phyloP scores from a whole-genome alignment of 2,888 invertebrate species.

The Acanthococcus lagerstroemiae region DNA sequence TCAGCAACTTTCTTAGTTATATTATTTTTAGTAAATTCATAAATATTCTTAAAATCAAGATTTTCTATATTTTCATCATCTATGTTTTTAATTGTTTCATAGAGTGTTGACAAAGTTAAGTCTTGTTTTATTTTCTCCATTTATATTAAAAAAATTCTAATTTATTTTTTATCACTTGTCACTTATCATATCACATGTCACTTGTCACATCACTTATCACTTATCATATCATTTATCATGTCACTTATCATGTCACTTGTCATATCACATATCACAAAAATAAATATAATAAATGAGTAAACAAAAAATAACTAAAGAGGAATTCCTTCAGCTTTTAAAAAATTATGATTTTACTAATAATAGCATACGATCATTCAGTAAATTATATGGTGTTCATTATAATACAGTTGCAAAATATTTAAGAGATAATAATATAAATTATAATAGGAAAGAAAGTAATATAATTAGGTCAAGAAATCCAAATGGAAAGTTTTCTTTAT shows the following conservation, averaged over 20 bases:
- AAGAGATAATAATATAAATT: background rate
- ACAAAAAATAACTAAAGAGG: background rate
- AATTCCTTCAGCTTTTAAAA: background rate
- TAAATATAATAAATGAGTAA: background rate
- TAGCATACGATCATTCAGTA: background rate
- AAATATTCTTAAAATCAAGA: background rate
- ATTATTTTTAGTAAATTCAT: constrained; percentile 11
- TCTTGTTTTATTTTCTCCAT: constrained; percentile 1
- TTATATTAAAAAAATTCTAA: background rate
- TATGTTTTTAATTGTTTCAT: constrained; percentile 2
- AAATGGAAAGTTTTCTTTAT: background rate
- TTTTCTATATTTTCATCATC: background rate
- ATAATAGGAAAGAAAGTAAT: background rate
- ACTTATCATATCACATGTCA: too few species aligned
- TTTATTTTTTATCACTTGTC: background rate
- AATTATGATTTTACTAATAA: background rate
- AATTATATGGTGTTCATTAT: background rate
- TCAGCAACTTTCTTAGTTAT: background rate
- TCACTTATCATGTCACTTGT: background rate
- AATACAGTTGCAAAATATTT: background rate
- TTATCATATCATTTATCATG: too few species aligned
- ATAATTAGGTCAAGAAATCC: background rate
- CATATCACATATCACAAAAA: constrained; percentile 6
- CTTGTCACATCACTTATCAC: too few species aligned
- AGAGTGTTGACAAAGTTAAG: constrained; percentile 3